These are phyloP conservation scores for human DNA, from an alignment of 2,113 vertebrate species.

Conservation along the genomic window DNA sequence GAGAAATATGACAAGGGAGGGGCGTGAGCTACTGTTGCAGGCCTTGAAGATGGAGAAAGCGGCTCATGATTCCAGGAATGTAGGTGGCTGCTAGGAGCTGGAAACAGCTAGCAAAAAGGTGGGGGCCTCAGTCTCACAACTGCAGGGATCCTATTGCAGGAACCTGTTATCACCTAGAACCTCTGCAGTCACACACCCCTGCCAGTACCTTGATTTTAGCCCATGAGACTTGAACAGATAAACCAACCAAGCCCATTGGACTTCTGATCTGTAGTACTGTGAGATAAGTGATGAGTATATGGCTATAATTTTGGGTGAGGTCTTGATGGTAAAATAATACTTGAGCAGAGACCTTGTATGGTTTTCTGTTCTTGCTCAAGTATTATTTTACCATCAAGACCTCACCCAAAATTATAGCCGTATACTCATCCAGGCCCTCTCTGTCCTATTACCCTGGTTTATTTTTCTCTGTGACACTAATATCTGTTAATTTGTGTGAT, in stretches of 20 bases:
- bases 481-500: background rate
- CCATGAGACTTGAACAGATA: background rate
- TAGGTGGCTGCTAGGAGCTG: background rate
- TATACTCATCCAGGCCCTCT: background rate
- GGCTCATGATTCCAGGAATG: background rate
- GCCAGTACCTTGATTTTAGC: background rate
- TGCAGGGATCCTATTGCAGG: background rate
- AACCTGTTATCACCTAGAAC: background rate
- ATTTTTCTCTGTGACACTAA: background rate
- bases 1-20: background rate
- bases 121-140: background rate
- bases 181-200: background rate
- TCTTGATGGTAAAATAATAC: too few species aligned
- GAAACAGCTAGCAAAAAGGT: background rate
- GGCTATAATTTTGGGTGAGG: too few species aligned
- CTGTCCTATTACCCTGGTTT: background rate
- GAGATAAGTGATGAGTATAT: background rate
- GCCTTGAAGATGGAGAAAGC: background rate
- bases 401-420: background rate
- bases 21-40: background rate
- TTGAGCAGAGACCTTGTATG: too few species aligned
- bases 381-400: background rate
- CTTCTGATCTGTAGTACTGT: background rate
- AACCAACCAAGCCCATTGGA: background rate
- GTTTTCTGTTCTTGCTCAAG: background rate